Conservation (phyloP, 2,888 invertebrate genomes). For the Bellardia bayeri region DNA sequence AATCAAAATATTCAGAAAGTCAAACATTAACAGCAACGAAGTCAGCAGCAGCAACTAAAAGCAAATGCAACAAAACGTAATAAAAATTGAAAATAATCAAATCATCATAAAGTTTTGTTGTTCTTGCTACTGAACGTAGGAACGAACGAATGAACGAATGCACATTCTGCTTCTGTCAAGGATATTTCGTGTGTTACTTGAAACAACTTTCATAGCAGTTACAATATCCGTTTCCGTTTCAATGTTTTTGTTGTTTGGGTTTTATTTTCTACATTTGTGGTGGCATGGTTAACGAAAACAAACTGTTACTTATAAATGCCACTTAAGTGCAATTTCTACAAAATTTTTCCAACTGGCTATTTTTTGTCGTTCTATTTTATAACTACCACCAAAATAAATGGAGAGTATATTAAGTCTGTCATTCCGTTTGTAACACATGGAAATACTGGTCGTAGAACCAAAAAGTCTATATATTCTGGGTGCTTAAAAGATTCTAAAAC, state of each 20-base stretch:
- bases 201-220: slow-evolving; percentile 38
- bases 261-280: slow-evolving; percentile 17
- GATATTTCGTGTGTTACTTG: slow-evolving; percentile 35
- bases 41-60: neutral
- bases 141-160: too few species aligned
- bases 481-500: too few species aligned
- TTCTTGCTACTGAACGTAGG: neutral
- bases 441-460: too few species aligned
- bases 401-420: too few species aligned
- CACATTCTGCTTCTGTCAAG: neutral
- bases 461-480: too few species aligned
- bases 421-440: too few species aligned
- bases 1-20: slow-evolving; percentile 12
- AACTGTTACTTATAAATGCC: slow-evolving; percentile 72
- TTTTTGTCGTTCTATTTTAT: neutral
- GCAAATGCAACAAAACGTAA: slow-evolving; percentile 1
- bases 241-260: neutral
- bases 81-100: slow-evolving; percentile 41
- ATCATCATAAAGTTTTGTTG: slow-evolving; percentile 40
- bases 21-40: neutral
- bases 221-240: slow-evolving; percentile 68
- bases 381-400: too few species aligned
- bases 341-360: slow-evolving; percentile 56
- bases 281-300: slow-evolving; percentile 63
- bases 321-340: slow-evolving; percentile 71